Evolutionary conservation across 2,797 vertebrate species (phyloP).

Genomic region (Peromyscus eremicus): DNA sequence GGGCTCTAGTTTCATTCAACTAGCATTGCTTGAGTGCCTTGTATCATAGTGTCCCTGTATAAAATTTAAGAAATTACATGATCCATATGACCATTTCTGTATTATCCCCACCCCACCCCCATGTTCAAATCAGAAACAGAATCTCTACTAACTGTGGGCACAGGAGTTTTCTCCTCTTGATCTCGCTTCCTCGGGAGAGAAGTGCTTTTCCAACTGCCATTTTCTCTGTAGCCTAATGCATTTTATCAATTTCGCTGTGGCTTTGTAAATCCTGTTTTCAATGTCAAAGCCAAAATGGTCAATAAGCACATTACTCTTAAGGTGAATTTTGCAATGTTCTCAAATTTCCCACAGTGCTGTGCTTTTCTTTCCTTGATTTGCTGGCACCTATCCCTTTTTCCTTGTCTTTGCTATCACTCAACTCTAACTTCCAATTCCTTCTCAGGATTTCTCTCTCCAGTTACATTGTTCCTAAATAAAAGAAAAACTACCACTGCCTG

Average conservation of each 20-base stretch:
- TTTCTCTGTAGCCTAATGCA: constrained; percentile 8
- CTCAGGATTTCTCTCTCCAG: constrained; percentile 22
- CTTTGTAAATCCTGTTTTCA: constrained; percentile 48
- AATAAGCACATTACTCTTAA: constrained; percentile 54
- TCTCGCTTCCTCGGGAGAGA: constrained; percentile 2
- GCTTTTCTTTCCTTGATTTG: constrained; percentile 28
- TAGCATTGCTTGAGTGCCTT: not conserved
- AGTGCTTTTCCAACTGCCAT: not conserved
- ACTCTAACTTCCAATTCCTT: constrained; percentile 42
- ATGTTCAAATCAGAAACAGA: not conserved
- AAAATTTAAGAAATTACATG: not conserved
- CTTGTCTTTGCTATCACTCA: constrained; percentile 50
- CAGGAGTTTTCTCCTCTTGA: not conserved
- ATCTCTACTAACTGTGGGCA: not conserved
- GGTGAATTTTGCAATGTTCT: constrained; percentile 55
- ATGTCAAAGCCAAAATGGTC: constrained; percentile 6
- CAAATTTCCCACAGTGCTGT: constrained; percentile 10
- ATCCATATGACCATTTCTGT: not conserved
- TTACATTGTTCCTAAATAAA: constrained; percentile 42
- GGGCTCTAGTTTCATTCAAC: not conserved
- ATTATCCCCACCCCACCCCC: not conserved
- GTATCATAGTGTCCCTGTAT: not conserved
- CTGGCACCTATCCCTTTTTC: not conserved
- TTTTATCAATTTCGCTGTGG: constrained; percentile 25
- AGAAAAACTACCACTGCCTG: constrained; percentile 11